A percentile compares a stretch with the other conserved stretches of the same genome.
Conservation (phyloP, 2,113 vertebrate genomes). For the Catharus minimus region DNA sequence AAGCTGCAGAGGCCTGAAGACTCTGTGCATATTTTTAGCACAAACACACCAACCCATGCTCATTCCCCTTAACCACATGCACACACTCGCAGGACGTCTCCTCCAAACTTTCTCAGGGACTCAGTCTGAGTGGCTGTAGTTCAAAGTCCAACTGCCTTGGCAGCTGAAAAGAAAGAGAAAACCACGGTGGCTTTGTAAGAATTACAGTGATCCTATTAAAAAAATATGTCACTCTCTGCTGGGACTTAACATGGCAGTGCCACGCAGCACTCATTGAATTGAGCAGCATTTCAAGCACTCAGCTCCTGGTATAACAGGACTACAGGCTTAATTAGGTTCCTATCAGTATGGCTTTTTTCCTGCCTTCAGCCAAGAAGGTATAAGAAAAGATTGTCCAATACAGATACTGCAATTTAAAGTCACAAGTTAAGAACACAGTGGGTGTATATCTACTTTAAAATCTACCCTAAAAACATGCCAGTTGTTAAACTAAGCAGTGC, state of each 20-base stretch:
- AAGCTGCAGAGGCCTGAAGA: background rate
- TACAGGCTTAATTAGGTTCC: conserved; percentile 47
- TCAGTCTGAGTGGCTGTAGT: background rate
- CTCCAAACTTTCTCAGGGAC: conserved; percentile 29
- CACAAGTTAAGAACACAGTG: conserved; percentile 38
- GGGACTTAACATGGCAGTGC: conserved; percentile 30
- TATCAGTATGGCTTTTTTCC: conserved; percentile 47
- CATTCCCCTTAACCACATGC: conserved; percentile 31
- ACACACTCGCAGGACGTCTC: background rate
- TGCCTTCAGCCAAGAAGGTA: conserved; percentile 33
- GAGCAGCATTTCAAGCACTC: conserved; percentile 32
- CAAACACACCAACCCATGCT: conserved; percentile 4
- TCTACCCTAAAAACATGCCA: conserved; percentile 57
- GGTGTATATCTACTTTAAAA: conserved; percentile 43
- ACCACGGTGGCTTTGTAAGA: conserved; percentile 21
- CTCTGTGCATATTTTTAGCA: conserved; percentile 16
- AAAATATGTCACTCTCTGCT: background rate
- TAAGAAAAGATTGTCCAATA: conserved; percentile 54
- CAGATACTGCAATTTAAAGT: conserved; percentile 46
- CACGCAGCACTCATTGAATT: conserved; percentile 18
- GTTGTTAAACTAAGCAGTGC: conserved; percentile 59
- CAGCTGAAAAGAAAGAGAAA: conserved; percentile 48
- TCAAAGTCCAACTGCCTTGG: conserved; percentile 53
- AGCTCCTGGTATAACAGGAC: conserved; percentile 31
- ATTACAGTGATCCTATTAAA: conserved; percentile 45